These are phyloP conservation scores for Gopherus evgoodei DNA, from an alignment of 2,113 vertebrate species.

Conservation along the genomic window DNA sequence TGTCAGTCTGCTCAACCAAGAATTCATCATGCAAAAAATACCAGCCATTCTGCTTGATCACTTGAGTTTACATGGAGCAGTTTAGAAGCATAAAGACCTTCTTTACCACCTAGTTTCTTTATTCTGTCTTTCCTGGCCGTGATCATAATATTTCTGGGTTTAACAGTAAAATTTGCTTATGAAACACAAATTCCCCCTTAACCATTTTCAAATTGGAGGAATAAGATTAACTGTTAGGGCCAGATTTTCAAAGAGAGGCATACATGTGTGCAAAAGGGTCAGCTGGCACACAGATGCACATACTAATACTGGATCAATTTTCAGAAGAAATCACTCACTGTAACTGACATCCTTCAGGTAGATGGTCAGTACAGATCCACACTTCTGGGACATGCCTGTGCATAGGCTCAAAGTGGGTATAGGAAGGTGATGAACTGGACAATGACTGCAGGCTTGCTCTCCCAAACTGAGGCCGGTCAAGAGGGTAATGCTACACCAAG, in stretches of 20 bases:
- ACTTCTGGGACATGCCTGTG: background rate
- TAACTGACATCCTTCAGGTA: background rate
- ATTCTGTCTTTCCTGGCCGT: background rate
- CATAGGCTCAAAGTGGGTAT: rapidly evolving
- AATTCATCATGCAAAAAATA: slow-evolving; percentile 8
- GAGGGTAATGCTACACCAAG: background rate
- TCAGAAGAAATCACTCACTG: background rate
- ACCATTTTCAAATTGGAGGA: background rate
- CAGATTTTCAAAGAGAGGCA: background rate
- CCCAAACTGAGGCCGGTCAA: background rate
- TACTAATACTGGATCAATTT: background rate
- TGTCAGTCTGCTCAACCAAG: slow-evolving; percentile 33
- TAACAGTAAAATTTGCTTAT: background rate
- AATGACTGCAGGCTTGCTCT: background rate
- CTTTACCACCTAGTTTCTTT: slow-evolving; percentile 4
- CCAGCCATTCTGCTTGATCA: slow-evolving; percentile 58
- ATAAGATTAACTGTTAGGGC: background rate
- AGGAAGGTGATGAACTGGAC: background rate
- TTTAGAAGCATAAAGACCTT: slow-evolving; percentile 24
- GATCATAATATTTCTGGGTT: background rate
- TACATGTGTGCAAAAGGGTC: background rate
- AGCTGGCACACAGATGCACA: rapidly evolving
- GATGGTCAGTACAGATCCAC: background rate
- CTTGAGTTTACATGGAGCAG: slow-evolving; percentile 32
- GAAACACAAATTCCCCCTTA: background rate